phyloP scores from a whole-genome alignment of 2,113 vertebrate genomes.

The Alosa alosa region DNA sequence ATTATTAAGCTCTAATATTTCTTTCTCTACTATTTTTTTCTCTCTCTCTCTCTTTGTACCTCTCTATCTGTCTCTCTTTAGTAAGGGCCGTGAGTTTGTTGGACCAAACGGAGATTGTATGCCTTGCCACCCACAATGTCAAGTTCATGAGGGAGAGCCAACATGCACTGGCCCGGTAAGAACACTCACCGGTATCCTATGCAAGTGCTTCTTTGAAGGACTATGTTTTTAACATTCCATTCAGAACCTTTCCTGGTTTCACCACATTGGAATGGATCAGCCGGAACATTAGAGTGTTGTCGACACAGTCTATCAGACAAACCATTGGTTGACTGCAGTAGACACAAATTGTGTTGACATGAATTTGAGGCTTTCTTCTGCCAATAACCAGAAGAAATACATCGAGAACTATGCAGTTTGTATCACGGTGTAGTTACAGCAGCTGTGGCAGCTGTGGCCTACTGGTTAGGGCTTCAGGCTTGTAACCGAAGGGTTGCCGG shows the following conservation, averaged over 20 bases:
- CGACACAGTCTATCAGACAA: not conserved
- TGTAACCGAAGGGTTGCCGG: no score
- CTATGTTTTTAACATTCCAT: not conserved
- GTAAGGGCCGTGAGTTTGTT: conserved; percentile 81
- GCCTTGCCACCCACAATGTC: conserved; percentile 83
- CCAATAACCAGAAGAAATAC: not conserved
- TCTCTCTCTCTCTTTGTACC: not conserved
- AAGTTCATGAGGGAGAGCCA: conserved; percentile 69
- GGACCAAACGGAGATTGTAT: conserved; percentile 71
- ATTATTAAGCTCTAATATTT: not conserved
- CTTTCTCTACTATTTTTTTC: conserved; percentile 22
- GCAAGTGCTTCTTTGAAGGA: not conserved
- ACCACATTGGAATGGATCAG: not conserved
- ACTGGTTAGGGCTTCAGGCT: no score
- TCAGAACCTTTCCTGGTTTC: not conserved
- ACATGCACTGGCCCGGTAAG: conserved; percentile 85
- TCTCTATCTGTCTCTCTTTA: conserved; percentile 52
- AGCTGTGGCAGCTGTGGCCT: no score
- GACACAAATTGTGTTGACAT: not conserved
- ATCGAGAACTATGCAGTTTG: not conserved
- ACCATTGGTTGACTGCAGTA: not conserved
- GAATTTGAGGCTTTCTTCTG: not conserved
- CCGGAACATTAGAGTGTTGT: not conserved
- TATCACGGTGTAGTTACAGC: not conserved
- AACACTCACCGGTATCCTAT: not conserved